Evolutionary conservation across 2,888 invertebrate genomes (phyloP).

Genomic region (Crepidodera aurea): DNA sequence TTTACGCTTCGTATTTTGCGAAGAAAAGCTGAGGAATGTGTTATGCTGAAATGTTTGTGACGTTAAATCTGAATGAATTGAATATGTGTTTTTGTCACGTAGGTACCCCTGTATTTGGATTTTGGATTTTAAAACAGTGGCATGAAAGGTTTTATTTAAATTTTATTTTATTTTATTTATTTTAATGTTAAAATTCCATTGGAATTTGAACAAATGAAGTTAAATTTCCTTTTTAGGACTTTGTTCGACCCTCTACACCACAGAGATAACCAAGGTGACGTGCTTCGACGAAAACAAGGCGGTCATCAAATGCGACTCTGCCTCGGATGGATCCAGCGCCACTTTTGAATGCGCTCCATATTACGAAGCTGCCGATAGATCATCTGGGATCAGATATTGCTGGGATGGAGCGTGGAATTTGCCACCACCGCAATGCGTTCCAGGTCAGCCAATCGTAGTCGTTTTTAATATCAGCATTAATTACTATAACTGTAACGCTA

Average conservation of each 20-base stretch:
- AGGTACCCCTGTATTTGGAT: too few species aligned
- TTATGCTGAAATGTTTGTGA: too few species aligned
- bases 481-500: slow-evolving; percentile 17
- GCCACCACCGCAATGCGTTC: slow-evolving; percentile 46
- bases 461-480: slow-evolving; percentile 31
- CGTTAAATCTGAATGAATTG: too few species aligned
- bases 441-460: slow-evolving; percentile 50
- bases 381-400: slow-evolving; percentile 35
- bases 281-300: slow-evolving; percentile 39
- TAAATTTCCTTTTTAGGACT: slow-evolving; percentile 44
- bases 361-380: slow-evolving; percentile 44
- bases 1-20: too few species aligned
- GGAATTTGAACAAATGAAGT: too few species aligned
- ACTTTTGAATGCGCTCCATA: slow-evolving; percentile 46
- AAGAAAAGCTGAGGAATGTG: too few species aligned
- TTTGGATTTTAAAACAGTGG: too few species aligned
- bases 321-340: slow-evolving; percentile 47
- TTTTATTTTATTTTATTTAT: too few species aligned
- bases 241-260: slow-evolving; percentile 39
- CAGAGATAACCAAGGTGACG: slow-evolving; percentile 33
- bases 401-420: slow-evolving; percentile 47
- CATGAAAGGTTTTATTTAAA: too few species aligned
- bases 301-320: slow-evolving; percentile 43
- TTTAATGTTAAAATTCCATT: too few species aligned
- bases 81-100: too few species aligned